phyloP scores from a whole-genome alignment of 2,797 vertebrate genomes.

The Perodicticus potto region DNA sequence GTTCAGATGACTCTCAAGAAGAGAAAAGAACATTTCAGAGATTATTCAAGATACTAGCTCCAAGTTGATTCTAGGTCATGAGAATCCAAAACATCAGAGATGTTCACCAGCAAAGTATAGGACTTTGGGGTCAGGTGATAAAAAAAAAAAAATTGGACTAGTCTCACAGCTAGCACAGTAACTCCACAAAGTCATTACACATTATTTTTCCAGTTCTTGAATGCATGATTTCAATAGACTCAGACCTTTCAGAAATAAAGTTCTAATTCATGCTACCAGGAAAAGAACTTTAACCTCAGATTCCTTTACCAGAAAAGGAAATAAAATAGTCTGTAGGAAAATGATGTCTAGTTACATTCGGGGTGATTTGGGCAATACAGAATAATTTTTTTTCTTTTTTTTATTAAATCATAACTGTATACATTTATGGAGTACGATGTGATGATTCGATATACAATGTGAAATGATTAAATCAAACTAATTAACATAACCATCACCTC shows the following conservation, averaged over 20 bases:
- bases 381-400: not conserved
- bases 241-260: not conserved
- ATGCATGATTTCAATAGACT: not conserved
- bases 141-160: not conserved
- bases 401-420: no score
- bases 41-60: not conserved
- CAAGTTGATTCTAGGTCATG: not conserved
- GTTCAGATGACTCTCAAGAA: not conserved
- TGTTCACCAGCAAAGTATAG: not conserved
- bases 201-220: not conserved
- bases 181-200: not conserved
- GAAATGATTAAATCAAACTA: no score
- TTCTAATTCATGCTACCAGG: not conserved
- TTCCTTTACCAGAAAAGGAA: not conserved
- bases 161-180: not conserved
- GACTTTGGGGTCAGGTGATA: not conserved
- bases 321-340: not conserved
- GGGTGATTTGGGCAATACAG: not conserved
- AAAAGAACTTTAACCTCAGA: not conserved
- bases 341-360: not conserved
- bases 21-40: not conserved
- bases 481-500: no score
- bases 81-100: not conserved
- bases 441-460: no score
- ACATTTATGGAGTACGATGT: no score